Evolutionary conservation across 1,140 invertebrate species (phyloP).

Genomic region (Leptinotarsa defecta): DNA sequence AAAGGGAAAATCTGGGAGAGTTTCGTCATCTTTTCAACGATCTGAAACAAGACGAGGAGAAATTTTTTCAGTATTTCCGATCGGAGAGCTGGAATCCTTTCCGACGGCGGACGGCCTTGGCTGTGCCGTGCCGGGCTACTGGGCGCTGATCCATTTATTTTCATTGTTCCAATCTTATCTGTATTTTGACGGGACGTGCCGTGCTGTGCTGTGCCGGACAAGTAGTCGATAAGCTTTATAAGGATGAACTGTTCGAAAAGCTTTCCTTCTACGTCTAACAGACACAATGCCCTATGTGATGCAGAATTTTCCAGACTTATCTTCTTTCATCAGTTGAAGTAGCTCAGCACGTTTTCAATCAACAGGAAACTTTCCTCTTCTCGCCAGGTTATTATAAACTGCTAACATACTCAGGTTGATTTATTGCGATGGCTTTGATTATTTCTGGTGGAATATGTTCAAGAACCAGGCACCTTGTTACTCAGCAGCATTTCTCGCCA

Average conservation of each 20-base stretch:
- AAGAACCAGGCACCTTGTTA: not conserved
- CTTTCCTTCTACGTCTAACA: conserved; percentile 1
- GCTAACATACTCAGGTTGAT: not conserved
- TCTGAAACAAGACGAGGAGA: too few species aligned
- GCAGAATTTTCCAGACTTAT: not conserved
- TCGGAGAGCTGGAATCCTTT: too few species aligned
- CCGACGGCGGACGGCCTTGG: too few species aligned
- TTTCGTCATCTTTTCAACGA: too few species aligned
- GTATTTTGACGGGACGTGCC: too few species aligned
- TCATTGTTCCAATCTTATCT: too few species aligned
- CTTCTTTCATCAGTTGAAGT: not conserved
- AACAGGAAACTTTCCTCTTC: not conserved
- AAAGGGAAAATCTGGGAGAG: too few species aligned
- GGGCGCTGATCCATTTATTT: too few species aligned
- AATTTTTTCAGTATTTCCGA: too few species aligned
- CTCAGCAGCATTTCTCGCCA: conserved; percentile 15
- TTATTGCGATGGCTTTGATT: not conserved
- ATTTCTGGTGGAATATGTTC: not conserved
- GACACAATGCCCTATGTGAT: not conserved
- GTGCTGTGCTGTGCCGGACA: too few species aligned
- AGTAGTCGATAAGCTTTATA: not conserved
- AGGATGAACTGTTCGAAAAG: not conserved
- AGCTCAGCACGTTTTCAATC: not conserved
- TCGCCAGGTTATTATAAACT: conserved; percentile 2
- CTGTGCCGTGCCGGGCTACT: too few species aligned